Evolutionary conservation across 2,113 vertebrate species (phyloP).

Genomic region (Harpagus bidentatus): DNA sequence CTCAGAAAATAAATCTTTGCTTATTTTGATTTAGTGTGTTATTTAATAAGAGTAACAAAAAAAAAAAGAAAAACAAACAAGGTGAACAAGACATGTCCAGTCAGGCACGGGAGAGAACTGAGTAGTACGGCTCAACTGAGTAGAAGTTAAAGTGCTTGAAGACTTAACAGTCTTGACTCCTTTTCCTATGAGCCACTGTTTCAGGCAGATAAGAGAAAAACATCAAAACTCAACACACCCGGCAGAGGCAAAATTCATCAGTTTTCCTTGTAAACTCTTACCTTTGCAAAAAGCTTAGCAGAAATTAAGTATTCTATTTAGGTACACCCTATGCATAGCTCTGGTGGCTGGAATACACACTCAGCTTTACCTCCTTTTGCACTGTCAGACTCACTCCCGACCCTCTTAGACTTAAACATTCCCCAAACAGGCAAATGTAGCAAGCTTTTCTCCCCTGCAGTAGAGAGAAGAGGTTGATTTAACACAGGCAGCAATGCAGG

Average conservation of each 20-base stretch:
- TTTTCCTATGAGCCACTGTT: neutral
- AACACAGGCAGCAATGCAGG: neutral
- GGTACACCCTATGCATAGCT: neutral
- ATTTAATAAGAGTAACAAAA: neutral
- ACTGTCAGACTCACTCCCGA: neutral
- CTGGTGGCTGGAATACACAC: neutral
- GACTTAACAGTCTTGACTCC: neutral
- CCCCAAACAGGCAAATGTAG: fast-evolving
- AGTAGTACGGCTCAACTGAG: neutral
- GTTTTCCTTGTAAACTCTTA: neutral
- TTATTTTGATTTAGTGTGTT: neutral
- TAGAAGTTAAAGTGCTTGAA: neutral
- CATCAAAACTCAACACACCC: neutral
- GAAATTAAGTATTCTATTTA: neutral
- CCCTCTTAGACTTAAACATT: neutral
- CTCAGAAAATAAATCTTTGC: neutral
- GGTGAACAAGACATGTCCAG: neutral
- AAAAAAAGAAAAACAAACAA: neutral
- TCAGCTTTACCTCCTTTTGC: neutral
- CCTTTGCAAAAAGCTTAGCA: neutral
- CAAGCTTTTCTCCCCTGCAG: neutral
- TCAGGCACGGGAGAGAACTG: neutral
- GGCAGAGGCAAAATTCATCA: neutral
- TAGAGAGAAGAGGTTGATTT: neutral
- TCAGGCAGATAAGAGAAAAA: neutral